Percentiles rank a stretch among this genome's conserved stretches.
phyloP scores from a whole-genome alignment of 2,888 invertebrate genomes.

The Bhutanitis thaidina region DNA sequence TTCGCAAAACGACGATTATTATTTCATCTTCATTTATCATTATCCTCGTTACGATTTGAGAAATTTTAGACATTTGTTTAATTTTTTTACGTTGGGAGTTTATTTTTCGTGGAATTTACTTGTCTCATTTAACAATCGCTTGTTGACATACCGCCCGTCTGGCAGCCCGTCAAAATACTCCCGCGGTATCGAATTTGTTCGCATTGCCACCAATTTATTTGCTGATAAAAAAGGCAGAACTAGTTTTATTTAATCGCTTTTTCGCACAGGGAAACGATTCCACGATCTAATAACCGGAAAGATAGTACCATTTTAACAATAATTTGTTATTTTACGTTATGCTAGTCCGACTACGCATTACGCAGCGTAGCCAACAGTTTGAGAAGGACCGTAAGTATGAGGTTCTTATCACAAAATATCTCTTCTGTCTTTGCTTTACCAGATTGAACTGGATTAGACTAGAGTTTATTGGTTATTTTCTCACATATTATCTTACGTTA shows the following conservation, averaged over 20 bases:
- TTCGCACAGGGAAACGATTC: not conserved
- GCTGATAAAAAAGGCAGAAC: conserved; percentile 7
- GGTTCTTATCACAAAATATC: not conserved
- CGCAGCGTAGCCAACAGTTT: not conserved
- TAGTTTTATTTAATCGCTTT: not conserved
- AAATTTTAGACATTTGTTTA: no score
- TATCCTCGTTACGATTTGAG: no score
- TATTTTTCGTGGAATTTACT: conserved; percentile 20
- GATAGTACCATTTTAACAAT: not conserved
- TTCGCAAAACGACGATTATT: no score
- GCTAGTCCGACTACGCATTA: no score
- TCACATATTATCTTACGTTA: no score
- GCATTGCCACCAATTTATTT: conserved; percentile 9
- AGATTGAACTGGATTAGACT: not conserved
- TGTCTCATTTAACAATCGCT: conserved; percentile 27
- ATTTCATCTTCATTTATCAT: no score
- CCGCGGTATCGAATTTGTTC: conserved; percentile 11
- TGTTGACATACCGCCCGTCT: conserved; percentile 24
- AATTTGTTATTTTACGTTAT: not conserved
- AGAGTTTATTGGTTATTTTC: no score
- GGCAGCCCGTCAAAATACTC: conserved; percentile 23
- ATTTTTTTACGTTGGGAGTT: not conserved
- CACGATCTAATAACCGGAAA: conserved; percentile 2
- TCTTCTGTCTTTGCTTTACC: not conserved
- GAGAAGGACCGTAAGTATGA: not conserved